Evolutionary conservation across 2,113 vertebrate species (phyloP).

Genomic region (Tauraco erythrolophus): DNA sequence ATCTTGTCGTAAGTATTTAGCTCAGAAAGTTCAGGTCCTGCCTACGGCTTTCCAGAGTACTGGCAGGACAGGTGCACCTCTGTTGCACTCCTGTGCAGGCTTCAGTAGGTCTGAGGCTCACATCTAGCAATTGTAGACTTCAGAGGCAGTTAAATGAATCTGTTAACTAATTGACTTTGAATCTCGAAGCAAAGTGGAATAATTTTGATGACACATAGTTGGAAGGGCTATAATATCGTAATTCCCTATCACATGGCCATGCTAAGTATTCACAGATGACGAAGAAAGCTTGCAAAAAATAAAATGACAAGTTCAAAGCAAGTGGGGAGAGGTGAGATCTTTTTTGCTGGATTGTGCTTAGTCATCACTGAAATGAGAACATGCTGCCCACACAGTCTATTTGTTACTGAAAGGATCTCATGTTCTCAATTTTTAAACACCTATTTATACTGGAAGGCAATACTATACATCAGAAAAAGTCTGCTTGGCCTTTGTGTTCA

Average conservation of each 20-base stretch:
- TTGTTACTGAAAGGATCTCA: neutral
- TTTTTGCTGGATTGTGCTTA: neutral
- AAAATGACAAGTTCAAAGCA: neutral
- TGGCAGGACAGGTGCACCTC: neutral
- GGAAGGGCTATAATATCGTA: neutral
- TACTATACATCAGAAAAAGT: neutral
- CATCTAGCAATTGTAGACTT: neutral
- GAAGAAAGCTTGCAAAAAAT: neutral
- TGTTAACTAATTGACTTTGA: neutral
- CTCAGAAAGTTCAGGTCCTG: neutral
- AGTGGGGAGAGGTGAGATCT: neutral
- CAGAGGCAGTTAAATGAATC: neutral
- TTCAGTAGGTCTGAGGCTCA: neutral
- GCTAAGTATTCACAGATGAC: slow-evolving; percentile 15
- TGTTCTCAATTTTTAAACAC: neutral
- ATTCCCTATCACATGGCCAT: neutral
- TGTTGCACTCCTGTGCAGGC: neutral
- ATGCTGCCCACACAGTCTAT: neutral
- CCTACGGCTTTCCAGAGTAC: neutral
- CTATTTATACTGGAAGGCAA: neutral
- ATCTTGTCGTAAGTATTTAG: neutral
- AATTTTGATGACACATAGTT: slow-evolving; percentile 21
- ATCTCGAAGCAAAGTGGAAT: neutral
- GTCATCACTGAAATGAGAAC: neutral
- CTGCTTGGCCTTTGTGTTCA: neutral